Conservation (phyloP, 2,113 vertebrate species). For the Zosterops pallidus region DNA sequence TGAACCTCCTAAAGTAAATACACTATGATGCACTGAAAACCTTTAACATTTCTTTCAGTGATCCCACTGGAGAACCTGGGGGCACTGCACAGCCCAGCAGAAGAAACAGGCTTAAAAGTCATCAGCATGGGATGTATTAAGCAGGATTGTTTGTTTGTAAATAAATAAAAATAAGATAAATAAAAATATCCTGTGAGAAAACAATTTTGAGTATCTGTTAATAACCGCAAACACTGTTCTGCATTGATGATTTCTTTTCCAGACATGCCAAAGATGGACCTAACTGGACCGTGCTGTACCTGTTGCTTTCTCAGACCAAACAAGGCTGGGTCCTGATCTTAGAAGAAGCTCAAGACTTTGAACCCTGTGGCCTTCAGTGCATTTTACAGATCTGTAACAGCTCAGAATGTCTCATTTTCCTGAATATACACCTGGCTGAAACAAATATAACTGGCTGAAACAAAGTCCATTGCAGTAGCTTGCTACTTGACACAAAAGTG, state of each 20-base stretch:
- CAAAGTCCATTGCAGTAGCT: not conserved
- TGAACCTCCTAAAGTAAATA: not conserved
- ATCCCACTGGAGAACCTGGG: not conserved
- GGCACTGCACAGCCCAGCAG: not conserved
- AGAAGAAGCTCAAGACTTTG: not conserved
- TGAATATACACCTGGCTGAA: not conserved
- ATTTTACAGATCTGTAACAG: not conserved
- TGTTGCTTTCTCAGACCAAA: not conserved
- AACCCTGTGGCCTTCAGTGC: not conserved
- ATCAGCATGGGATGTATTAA: not conserved
- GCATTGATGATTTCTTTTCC: not conserved
- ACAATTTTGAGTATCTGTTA: not conserved
- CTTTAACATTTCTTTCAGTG: not conserved
- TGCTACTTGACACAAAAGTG: not conserved
- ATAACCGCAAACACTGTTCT: not conserved
- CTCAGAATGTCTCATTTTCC: not conserved
- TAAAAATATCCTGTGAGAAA: conserved; percentile 43
- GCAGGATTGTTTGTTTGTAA: not conserved
- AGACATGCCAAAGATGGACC: not conserved
- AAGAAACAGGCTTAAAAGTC: conserved; percentile 37
- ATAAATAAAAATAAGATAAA: not conserved
- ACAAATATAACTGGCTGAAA: not conserved
- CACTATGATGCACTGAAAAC: not conserved
- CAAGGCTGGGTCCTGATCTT: not conserved
- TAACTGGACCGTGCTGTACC: not conserved